phyloP scores from a whole-genome alignment of 1,140 invertebrate genomes.

The Drosophila sp. region DNA sequence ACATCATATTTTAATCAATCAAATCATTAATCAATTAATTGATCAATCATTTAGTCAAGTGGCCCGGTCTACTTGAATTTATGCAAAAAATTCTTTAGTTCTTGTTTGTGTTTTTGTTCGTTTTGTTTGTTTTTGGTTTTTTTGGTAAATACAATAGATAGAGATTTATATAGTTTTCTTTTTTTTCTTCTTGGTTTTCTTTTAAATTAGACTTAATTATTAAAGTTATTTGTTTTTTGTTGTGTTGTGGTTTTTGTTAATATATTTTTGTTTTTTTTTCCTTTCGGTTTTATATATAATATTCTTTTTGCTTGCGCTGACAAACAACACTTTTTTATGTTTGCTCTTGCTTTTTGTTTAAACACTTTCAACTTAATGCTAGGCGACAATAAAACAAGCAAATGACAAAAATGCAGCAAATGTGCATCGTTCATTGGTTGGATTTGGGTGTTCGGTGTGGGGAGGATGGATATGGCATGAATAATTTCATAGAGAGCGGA shows the following conservation, averaged over 20 bases:
- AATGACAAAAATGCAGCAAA: constrained; percentile 5
- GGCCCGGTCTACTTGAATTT: constrained; percentile 12
- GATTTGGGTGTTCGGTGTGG: not conserved
- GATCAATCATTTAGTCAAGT: constrained; percentile 9
- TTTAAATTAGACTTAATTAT: constrained; percentile 10
- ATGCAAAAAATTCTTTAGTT: constrained; percentile 10
- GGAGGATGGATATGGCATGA: constrained; percentile 2
- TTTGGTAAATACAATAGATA: constrained; percentile 11
- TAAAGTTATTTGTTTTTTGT: not conserved
- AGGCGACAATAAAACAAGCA: constrained; percentile 10
- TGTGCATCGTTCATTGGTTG: constrained; percentile 3
- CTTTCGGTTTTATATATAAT: not conserved
- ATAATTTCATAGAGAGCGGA: constrained; percentile 7
- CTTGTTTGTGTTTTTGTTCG: constrained; percentile 2
- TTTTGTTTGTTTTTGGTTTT: not conserved
- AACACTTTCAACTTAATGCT: constrained; percentile 11
- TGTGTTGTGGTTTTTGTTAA: constrained; percentile 5
- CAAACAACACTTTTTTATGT: constrained; percentile 9
- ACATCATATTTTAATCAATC: constrained; percentile 8
- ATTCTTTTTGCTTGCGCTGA: not conserved
- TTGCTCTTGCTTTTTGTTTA: constrained; percentile 8
- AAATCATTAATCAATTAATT: not conserved
- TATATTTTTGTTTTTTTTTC: not conserved
- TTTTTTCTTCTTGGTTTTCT: not conserved
- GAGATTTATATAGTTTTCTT: constrained; percentile 8